Percentiles rank a stretch among this genome's conserved stretches.
phyloP scores from a whole-genome alignment of 2,888 invertebrate species.

The Acrobasis suavella region DNA sequence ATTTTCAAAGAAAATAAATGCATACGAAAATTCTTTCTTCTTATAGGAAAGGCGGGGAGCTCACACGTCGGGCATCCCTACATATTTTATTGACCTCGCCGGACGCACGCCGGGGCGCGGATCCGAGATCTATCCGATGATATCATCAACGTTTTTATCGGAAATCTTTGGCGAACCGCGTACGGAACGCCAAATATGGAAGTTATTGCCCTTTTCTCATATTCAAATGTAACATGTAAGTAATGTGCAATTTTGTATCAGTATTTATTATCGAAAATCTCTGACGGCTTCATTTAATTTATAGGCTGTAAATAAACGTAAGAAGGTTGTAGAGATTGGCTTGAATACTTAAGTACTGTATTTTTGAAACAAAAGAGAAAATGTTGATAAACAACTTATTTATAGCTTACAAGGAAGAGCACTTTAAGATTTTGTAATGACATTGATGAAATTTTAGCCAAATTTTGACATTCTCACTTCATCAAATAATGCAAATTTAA shows the following conservation, averaged over 20 bases:
- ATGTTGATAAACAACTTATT: background rate
- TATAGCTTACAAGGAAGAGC: background rate
- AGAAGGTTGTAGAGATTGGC: background rate
- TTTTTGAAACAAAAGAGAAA: background rate
- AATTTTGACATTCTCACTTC: background rate
- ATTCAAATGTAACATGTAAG: constrained; percentile 6
- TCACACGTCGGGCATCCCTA: constrained; percentile 70
- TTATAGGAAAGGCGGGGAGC: constrained; percentile 73
- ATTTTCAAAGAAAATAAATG: constrained; percentile 72
- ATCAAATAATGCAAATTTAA: constrained; percentile 1
- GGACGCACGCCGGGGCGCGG: constrained; percentile 40
- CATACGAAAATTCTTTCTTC: constrained; percentile 80
- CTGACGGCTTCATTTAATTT: constrained; percentile 18
- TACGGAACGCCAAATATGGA: constrained; percentile 5
- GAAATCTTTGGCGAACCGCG: constrained; percentile 1
- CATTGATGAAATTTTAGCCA: background rate
- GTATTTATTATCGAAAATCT: background rate
- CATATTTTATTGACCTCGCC: constrained; percentile 77
- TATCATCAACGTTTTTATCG: constrained; percentile 29
- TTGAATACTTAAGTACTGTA: background rate
- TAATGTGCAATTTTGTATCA: constrained; percentile 9
- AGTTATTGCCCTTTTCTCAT: constrained; percentile 16
- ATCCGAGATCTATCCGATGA: constrained; percentile 49
- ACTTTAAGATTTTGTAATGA: background rate
- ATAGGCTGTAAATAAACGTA: constrained; percentile 11